These are phyloP conservation scores for Nannospalax galili DNA, from an alignment of 2,113 vertebrate genomes.

Conservation along the genomic window DNA sequence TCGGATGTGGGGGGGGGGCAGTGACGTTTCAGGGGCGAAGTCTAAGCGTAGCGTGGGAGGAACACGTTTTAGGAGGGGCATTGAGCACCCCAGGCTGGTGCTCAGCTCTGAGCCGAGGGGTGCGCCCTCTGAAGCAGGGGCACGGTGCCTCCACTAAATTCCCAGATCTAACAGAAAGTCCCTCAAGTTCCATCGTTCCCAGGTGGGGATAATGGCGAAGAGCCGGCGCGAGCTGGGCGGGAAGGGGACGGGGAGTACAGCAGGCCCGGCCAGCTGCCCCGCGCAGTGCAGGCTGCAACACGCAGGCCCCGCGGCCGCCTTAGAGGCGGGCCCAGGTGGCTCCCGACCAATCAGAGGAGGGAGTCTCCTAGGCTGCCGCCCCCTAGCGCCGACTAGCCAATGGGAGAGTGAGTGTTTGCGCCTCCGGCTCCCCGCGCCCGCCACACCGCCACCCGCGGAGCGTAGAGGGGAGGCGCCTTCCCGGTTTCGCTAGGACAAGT, in stretches of 20 bases:
- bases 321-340: not conserved
- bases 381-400: not conserved
- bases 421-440: accelerated
- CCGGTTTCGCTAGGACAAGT: slow-evolving; percentile 71
- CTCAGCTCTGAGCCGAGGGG: not conserved
- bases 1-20: not conserved
- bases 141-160: not conserved
- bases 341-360: slow-evolving; percentile 19
- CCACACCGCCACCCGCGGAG: accelerated
- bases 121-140: not conserved
- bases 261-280: accelerated
- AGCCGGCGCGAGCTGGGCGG: not conserved
- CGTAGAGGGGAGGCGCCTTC: not conserved
- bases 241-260: not conserved
- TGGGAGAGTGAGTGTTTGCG: not conserved
- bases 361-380: not conserved
- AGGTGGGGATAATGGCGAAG: not conserved
- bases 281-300: not conserved
- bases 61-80: not conserved
- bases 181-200: not conserved
- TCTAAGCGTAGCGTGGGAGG: not conserved
- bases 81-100: not conserved
- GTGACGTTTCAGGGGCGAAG: not conserved
- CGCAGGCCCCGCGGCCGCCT: accelerated
- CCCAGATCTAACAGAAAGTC: not conserved